phyloP scores from a whole-genome alignment of 1,140 invertebrate genomes.

The Drosophila nigrodunni region DNA sequence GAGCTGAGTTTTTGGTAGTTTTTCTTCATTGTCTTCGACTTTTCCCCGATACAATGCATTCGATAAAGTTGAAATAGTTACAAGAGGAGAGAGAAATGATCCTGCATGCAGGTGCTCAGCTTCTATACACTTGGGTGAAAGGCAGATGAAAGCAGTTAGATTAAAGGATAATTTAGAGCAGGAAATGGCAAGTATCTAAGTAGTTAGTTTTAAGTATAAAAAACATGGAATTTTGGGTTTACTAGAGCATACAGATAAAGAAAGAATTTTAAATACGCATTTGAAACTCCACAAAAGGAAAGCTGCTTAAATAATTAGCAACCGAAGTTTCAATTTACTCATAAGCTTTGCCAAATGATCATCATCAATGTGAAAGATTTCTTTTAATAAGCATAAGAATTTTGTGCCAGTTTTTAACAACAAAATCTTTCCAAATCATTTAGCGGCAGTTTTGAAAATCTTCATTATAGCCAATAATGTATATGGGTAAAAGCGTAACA shows the following conservation, averaged over 20 bases:
- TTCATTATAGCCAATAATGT: conserved; percentile 21
- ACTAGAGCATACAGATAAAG: too few relatives aligned
- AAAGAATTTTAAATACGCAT: too few relatives aligned
- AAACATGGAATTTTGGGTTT: too few relatives aligned
- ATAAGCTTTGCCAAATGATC: not conserved
- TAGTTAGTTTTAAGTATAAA: not conserved
- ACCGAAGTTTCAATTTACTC: not conserved
- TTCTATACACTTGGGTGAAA: conserved; percentile 25
- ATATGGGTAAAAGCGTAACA: conserved; percentile 20
- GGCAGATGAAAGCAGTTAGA: conserved; percentile 48
- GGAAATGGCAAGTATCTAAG: conserved; percentile 28
- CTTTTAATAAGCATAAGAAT: not conserved
- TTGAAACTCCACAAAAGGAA: too few relatives aligned
- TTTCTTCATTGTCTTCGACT: not conserved
- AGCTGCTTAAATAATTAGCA: not conserved
- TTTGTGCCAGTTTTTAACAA: not conserved
- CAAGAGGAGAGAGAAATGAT: conserved; percentile 22
- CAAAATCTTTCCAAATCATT: not conserved
- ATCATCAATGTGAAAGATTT: not conserved
- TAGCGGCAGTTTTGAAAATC: not conserved
- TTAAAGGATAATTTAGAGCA: conserved; percentile 31
- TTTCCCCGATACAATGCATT: conserved; percentile 18
- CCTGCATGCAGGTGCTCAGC: conserved; percentile 37
- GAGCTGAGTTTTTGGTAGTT: conserved; percentile 7
- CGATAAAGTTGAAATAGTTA: conserved; percentile 35